Evolutionary conservation across 2,888 invertebrate genomes (phyloP), one percentile per base, ranked within the genome.

Genomic region (Aromia moschata): DNA sequence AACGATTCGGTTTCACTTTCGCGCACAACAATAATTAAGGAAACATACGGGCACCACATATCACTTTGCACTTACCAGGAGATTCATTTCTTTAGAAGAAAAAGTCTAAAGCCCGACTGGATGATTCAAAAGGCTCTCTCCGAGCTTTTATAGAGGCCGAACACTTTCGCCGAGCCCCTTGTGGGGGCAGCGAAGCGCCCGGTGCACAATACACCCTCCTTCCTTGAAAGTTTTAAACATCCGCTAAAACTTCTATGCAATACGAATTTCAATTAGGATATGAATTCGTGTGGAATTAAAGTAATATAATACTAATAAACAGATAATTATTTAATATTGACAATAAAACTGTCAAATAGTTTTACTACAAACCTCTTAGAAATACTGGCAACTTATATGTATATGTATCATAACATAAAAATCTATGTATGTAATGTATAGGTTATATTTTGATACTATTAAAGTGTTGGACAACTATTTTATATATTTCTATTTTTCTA

Each of bases 41-140:
- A 56, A 17, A 51, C 55, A 60, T 60, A 49, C 67, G 65, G 61
- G 61, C 60, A 53, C 62, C 64, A 53, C 61, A 62, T 69, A 62
- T 62, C 67, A 64, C 56, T 43, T 18, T 31, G 2, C 60, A 69
- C 80, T 80, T 78, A 81, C 81, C 80, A 80, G 78, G 74, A 80
- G 74, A 72, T 74, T 81, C 81, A 80, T 81, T 37, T 57, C 44
- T 52, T 43, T 40, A 47, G 43, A 38, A 52, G 57, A 31, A 49
- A 44, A 52, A 41, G 54, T 58, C 60, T 60, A 59, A 71, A 72
- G 69, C 67, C 72, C 70, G 72, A 79, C 78, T 80, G 80, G 72
- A 64, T 59, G 58, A 49, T 51, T 47, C 57, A 44, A 46, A 56
- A 58, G 37, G 40, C 45, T 43, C 51, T 37, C 53, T 51, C 38